Percentiles rank a stretch among this genome's conserved stretches.
phyloP scores from a whole-genome alignment of 2,797 vertebrate genomes.

The Potorous gilbertii region DNA sequence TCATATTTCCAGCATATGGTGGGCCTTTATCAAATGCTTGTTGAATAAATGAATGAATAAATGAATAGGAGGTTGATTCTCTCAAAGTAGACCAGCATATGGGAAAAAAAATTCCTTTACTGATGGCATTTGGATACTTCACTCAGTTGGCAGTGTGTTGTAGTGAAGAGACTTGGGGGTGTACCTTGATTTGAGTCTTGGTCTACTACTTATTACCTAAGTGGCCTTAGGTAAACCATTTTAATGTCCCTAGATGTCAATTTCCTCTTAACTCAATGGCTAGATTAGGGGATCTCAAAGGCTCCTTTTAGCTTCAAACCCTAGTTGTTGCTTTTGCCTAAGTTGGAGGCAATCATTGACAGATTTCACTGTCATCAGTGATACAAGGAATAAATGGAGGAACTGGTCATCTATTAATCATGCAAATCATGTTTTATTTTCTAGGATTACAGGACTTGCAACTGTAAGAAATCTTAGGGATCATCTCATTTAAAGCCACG shows the following conservation, averaged over 20 bases:
- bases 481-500: not conserved
- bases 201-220: not conserved
- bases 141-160: not conserved
- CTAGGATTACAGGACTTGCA: not conserved
- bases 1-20: not conserved
- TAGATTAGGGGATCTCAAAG: not conserved
- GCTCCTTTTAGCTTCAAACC: not conserved
- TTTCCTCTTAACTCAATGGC: not conserved
- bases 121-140: not conserved
- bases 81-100: not conserved
- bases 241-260: not conserved
- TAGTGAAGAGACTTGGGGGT: not conserved
- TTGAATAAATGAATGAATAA: not conserved
- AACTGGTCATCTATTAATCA: not conserved
- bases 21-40: not conserved
- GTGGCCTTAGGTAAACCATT: not conserved
- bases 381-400: not conserved
- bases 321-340: not conserved
- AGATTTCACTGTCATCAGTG: not conserved
- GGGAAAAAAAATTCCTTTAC: not conserved
- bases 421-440: not conserved
- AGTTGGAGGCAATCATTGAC: not conserved
- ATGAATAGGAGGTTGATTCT: not conserved
- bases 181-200: not conserved
- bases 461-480: not conserved